Conservation (phyloP, 2,113 vertebrate genomes). For the Cheilinus undulatus region DNA sequence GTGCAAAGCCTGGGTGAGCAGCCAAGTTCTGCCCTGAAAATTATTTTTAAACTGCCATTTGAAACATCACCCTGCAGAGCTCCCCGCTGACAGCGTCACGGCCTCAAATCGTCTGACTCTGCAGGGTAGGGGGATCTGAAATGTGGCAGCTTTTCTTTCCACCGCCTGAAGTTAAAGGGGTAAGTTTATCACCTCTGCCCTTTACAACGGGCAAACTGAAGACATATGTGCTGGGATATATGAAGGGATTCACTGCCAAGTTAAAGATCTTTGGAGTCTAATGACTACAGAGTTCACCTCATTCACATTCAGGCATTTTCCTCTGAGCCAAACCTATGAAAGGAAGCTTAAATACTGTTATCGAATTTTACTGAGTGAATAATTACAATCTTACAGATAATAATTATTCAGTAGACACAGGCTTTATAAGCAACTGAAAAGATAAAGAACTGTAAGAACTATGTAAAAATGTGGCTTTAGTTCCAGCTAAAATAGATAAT, state of each 20-base stretch:
- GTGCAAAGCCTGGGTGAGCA: slow-evolving; percentile 27
- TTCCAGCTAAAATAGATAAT: too few species aligned
- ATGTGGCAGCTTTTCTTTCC: slow-evolving; percentile 39
- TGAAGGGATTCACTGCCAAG: neutral
- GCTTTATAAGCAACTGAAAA: too few species aligned
- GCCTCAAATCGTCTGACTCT: slow-evolving; percentile 26
- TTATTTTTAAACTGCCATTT: slow-evolving; percentile 90
- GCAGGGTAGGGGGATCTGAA: slow-evolving; percentile 3
- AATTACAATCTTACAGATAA: too few species aligned
- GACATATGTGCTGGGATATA: neutral
- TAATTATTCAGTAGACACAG: too few species aligned
- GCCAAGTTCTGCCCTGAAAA: slow-evolving; percentile 36
- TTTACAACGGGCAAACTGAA: slow-evolving; percentile 23
- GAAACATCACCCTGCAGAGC: slow-evolving; percentile 74
- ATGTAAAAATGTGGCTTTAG: too few species aligned
- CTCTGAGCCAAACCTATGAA: neutral
- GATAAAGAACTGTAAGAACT: too few species aligned
- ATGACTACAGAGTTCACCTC: too few species aligned
- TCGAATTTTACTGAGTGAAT: too few species aligned
- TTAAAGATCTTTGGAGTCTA: neutral
- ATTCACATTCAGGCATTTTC: too few species aligned
- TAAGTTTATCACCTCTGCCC: slow-evolving; percentile 16
- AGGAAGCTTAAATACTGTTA: neutral
- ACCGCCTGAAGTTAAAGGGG: slow-evolving; percentile 26
- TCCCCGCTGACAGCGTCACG: neutral